A percentile compares a stretch with the other conserved stretches of the same genome.
Evolutionary conservation across 2,888 invertebrate genomes (phyloP).

Genomic region (Omphaloscelis lunosa): DNA sequence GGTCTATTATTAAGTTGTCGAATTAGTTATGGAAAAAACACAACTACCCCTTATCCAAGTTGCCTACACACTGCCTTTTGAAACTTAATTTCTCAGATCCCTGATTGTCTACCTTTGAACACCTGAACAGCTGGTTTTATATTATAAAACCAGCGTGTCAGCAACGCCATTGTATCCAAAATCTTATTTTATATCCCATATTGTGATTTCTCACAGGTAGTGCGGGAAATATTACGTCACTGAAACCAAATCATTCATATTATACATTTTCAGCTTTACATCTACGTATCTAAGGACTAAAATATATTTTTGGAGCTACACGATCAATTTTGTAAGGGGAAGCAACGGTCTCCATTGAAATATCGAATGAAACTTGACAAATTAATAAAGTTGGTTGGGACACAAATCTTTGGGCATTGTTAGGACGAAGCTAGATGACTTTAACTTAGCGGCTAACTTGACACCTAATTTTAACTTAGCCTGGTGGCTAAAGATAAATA

Average conservation of each 20-base stretch:
- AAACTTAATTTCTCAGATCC: not conserved
- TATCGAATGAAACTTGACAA: constrained; percentile 67
- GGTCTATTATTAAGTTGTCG: not conserved
- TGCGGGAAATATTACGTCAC: constrained; percentile 47
- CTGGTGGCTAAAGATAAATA: not conserved
- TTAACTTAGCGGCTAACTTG: constrained; percentile 37
- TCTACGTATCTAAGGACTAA: not conserved
- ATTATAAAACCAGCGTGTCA: constrained; percentile 25
- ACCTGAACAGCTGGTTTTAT: constrained; percentile 6
- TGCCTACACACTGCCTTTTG: no score
- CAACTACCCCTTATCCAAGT: not conserved
- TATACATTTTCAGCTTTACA: constrained; percentile 4
- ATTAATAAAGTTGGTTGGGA: constrained; percentile 63
- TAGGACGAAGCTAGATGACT: constrained; percentile 24
- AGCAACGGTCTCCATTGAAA: constrained; percentile 57
- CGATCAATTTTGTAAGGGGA: constrained; percentile 37
- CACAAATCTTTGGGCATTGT: constrained; percentile 59
- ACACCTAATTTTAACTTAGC: constrained; percentile 41
- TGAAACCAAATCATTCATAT: constrained; percentile 9
- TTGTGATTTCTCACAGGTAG: constrained; percentile 60
- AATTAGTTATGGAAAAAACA: not conserved
- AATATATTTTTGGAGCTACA: not conserved
- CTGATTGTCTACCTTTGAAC: not conserved
- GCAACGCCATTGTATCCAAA: constrained; percentile 43
- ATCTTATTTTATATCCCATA: constrained; percentile 41